Evolutionary conservation across 2,888 invertebrate genomes (phyloP).

Genomic region (Xylophagus ater): DNA sequence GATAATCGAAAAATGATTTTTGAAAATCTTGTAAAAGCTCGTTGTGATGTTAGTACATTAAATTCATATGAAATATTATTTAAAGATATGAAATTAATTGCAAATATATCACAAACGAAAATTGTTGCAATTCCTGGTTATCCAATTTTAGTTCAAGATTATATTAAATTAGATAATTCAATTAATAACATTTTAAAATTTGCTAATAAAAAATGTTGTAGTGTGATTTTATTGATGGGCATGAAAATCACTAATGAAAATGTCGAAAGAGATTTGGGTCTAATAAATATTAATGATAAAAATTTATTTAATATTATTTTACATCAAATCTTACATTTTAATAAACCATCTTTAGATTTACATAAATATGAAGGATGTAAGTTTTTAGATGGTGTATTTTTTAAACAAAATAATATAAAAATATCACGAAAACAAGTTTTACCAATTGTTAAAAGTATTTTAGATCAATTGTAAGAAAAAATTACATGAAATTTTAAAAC

Average conservation of each 20-base stretch:
- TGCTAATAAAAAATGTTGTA: constrained; percentile 36
- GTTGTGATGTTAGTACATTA: constrained; percentile 54
- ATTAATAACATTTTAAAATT: constrained; percentile 43
- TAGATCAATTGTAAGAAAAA: constrained; percentile 21
- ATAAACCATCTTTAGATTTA: constrained; percentile 29
- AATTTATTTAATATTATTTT: constrained; percentile 26
- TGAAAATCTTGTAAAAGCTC: constrained; percentile 47
- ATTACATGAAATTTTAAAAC: too few species aligned
- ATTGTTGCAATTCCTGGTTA: constrained; percentile 45
- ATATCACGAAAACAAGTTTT: constrained; percentile 59
- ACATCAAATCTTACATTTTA: constrained; percentile 18
- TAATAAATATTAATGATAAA: constrained; percentile 36
- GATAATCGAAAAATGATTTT: constrained; percentile 39
- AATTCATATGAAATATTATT: constrained; percentile 54
- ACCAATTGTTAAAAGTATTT: constrained; percentile 47
- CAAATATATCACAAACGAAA: constrained; percentile 42
- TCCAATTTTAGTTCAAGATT: constrained; percentile 29
- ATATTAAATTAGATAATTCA: constrained; percentile 31
- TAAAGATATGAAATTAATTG: constrained; percentile 63
- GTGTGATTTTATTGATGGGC: constrained; percentile 49
- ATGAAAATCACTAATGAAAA: constrained; percentile 42
- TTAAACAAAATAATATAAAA: constrained; percentile 47
- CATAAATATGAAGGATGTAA: constrained; percentile 33
- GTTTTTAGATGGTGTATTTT: constrained; percentile 41
- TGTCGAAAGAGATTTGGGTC: constrained; percentile 50